Base-by-base conservation (phyloP, 2,113 vertebrate genomes). In the Fulmarus glacialis region DNA sequence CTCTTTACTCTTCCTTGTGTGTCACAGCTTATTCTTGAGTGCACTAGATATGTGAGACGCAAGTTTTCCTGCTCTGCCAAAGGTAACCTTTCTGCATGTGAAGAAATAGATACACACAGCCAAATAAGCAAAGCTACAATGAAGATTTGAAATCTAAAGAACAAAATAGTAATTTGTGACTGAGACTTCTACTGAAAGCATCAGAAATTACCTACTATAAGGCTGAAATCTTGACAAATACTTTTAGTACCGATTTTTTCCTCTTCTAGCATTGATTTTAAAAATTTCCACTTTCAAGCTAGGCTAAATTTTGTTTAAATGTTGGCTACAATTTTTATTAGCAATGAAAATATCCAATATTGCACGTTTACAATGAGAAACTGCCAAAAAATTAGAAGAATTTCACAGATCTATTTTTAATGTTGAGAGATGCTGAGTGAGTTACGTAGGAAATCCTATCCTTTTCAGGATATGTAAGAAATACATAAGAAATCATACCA, bases 371-470 rank as follows among this genome's bases (percentile, higher is more conserved):
- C 40, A 80, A 72, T 23, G 14, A 87, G 52, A 82, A 93, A 78
- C 1, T 66, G 72, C 30, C 17, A 67, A 91, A 83, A 94, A 68
- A 63, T 3, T 9, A 7, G 13, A 87, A 90, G 15, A 77, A 88
- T 92, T 92, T 92, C 43, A 75, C 70, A 79, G 52, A 84, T 90
- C 43, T 94, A 34, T 88, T 85, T 96, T 85, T 90, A 75, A 43
- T 3, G 1, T 24, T 78, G 32, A 91, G 52, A 89, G 43, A 72
- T 53, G 34, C 60, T 64, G 8, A 52, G 24, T 1, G 11, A 73
- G 66, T 79, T 91, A 53, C 1, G 0, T 56, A 85, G 19, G 73
- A 82, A 93, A 91, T 72, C 23, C 50, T 89, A 74, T 8, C 36
- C 55, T 58, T 91, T 81, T 62, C 63, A 58, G 38, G 68, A 71